Evolutionary conservation across 1,140 invertebrate species (phyloP), one percentile per base, ranked within the genome.

Genomic region (Procambarus clarkii): DNA sequence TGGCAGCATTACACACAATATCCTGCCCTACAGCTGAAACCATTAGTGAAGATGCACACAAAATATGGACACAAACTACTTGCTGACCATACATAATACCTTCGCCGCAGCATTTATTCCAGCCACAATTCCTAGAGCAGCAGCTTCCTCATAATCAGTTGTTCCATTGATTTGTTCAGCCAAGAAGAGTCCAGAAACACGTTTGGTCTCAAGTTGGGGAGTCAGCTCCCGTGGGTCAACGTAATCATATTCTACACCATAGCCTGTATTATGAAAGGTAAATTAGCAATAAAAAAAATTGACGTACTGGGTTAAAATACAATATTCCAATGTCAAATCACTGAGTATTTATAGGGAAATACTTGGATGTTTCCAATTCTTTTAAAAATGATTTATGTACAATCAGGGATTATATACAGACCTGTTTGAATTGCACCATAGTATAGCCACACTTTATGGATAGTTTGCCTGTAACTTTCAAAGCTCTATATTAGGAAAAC

Each of bases 81-180:
- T 34, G 34, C 34, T 34, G 34, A 34, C 34, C 34, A 34, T 34
- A 21, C 9, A 81, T 34, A 81, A 54, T 58, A 96, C 96, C 94
- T 95, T 96, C 92, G 95, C 95, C 88, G 95, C 97, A 69, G 97
- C 97, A 95, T 98, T 98, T 15, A 97, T 96, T 4, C 98, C 98
- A 46, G 98, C 98, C 69, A 99, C 93, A 64, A 99, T 95, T 64
- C 98, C 98, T 95, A 99, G 98, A 5, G 97, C 97, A 5, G 98
- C 98, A 58, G 98, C 98, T 95, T 99, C 98, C 95, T 99, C 98
- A 94, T 99, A 99, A 0, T 98, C 98, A 5, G 98, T 99, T 11
- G 98, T 99, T 2, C 98, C 98, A 95, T 99, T 99, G 82, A 99
- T 98, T 95, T 99, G 98, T 0, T 98, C 98, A 92, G 98, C 98